These are phyloP conservation scores for Canis aureus DNA, from an alignment of 2,113 vertebrate species.

Conservation along the genomic window DNA sequence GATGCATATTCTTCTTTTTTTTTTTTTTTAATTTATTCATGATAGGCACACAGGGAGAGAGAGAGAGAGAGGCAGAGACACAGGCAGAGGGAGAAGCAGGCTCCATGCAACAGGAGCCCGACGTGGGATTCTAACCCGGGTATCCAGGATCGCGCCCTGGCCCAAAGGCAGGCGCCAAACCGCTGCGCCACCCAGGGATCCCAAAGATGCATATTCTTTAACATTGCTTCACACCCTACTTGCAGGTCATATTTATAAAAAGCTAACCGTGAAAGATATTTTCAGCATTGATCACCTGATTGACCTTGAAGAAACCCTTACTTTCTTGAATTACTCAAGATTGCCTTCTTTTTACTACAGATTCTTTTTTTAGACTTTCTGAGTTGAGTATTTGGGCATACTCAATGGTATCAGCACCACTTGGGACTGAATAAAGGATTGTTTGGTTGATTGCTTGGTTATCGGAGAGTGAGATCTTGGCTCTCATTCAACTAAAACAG, in stretches of 20 bases:
- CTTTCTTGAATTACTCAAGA: not conserved
- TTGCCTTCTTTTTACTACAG: not conserved
- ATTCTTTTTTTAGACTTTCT: not conserved
- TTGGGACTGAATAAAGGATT: not conserved
- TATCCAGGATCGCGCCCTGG: too few relatives aligned
- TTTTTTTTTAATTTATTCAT: too few relatives aligned
- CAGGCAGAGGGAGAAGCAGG: too few relatives aligned
- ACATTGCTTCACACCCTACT: not conserved
- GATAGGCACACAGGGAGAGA: too few relatives aligned
- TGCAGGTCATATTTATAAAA: not conserved
- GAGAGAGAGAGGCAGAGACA: too few relatives aligned
- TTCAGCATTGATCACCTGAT: not conserved
- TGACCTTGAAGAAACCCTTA: conserved; percentile 6
- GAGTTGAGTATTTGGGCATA: not conserved
- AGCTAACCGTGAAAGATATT: not conserved
- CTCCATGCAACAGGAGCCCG: too few relatives aligned
- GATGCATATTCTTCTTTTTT: not conserved
- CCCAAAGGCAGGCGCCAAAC: too few relatives aligned
- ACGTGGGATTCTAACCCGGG: too few relatives aligned
- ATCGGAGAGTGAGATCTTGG: not conserved
- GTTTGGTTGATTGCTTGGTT: not conserved
- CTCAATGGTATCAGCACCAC: not conserved
- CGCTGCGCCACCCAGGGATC: not conserved
- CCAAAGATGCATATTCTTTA: not conserved
- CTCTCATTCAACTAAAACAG: not conserved